Base-by-base conservation (phyloP, 2,113 vertebrate species). In the Phalacrocorax aristotelis region DNA sequence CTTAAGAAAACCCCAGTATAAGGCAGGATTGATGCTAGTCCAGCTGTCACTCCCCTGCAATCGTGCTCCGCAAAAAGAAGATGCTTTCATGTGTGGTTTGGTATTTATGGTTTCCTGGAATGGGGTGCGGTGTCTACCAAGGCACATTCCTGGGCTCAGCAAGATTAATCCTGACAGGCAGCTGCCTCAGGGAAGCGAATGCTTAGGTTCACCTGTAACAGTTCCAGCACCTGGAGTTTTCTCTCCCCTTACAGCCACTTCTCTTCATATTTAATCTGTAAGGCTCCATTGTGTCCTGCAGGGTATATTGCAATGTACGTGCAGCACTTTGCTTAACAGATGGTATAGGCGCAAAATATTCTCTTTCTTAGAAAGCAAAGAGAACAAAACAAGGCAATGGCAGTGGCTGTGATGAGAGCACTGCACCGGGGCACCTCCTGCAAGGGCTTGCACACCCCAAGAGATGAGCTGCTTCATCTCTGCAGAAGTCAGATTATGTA, bases 181-280 rank as follows among this genome's bases (percentile, higher is more conserved):
- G 14, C 68, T 68, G 97, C 97, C 97, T 88, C 7, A 0, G 95
- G 96, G 91, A 85, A 81, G 91, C 40, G 38, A 94, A 94, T 0
- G 16, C 75, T 97, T 62, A 86, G 71, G 64, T 95, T 96, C 97
- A 97, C 93, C 97, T 97, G 87, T 92, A 97, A 76, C 75, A 95
- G 85, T 84, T 96, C 81, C 91, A 97, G 86, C 96, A 97, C 96
- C 95, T 97, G 96, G 94, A 93, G 89, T 86, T 95, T 95, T 75
- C 85, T 95, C 69, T 94, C 62, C 42, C 66, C 71, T 92, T 71
- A 38, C 69, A 92, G 79, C 62, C 83, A 32, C 81, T 93, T 96
- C 72, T 91, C 76, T 57, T 89, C 89, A 52, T 57, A 10, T 87
- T 89, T 83, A 62, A 89, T 82, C 95, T 96, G 83, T 78, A 49